Percentiles rank a stretch among this genome's conserved stretches.
These are phyloP conservation scores for Alentia gelatinosa DNA, from an alignment of 2,888 invertebrate genomes.

Conservation along the genomic window DNA sequence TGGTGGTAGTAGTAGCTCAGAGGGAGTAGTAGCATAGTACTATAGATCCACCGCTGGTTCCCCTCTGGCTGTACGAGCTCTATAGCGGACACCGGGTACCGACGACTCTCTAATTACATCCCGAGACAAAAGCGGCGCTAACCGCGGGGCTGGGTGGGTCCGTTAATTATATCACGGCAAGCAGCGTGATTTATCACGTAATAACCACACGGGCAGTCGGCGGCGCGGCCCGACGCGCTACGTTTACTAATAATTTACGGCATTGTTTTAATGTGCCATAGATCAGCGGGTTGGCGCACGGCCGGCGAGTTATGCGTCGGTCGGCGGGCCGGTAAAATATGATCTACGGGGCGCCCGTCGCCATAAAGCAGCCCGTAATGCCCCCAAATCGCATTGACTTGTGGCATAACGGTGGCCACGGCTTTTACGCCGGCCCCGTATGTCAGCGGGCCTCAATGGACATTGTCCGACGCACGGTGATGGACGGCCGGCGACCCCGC, in stretches of 20 bases:
- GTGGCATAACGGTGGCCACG: conserved; percentile 34
- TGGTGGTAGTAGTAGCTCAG: too few relatives aligned
- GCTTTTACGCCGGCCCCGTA: conserved; percentile 25
- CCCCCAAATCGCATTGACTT: conserved; percentile 41
- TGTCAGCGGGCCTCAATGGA: conserved; percentile 30
- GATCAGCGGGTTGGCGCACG: neutral
- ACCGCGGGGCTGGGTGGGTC: neutral
- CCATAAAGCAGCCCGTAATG: conserved; percentile 11
- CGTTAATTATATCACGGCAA: neutral
- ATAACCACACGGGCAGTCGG: neutral
- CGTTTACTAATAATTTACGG: conserved; percentile 40
- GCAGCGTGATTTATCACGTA: neutral
- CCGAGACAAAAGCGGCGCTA: neutral
- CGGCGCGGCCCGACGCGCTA: neutral
- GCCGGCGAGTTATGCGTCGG: neutral
- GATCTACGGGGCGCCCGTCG: neutral
- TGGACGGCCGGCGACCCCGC: neutral
- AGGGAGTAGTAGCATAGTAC: too few relatives aligned
- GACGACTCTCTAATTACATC: neutral
- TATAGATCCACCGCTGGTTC: too few relatives aligned
- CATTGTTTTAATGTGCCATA: conserved; percentile 32
- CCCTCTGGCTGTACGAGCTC: too few relatives aligned
- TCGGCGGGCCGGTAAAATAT: neutral
- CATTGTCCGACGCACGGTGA: neutral
- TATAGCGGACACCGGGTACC: neutral